phyloP scores from a whole-genome alignment of 2,113 vertebrate genomes.

The Ia io region DNA sequence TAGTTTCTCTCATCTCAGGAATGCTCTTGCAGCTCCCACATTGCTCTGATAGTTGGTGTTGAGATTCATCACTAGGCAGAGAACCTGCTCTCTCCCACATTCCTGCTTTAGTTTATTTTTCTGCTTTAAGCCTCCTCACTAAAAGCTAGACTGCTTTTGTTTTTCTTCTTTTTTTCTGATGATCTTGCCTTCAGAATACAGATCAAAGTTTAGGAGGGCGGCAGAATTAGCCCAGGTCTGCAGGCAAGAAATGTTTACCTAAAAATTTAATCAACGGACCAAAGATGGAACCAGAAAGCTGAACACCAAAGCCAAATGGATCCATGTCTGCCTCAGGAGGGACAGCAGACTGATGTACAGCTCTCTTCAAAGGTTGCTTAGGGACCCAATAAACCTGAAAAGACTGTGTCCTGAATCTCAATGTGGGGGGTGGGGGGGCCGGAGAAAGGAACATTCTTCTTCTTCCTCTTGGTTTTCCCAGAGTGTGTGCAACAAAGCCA shows the following conservation, averaged over 20 bases:
- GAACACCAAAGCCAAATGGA: slow-evolving; percentile 47
- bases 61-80: not conserved
- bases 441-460: slow-evolving; percentile 58
- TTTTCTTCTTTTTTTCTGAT: not conserved
- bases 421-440: slow-evolving; percentile 73
- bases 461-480: slow-evolving; percentile 67
- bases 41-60: not conserved
- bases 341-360: slow-evolving; percentile 53
- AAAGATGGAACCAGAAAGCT: slow-evolving; percentile 42
- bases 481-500: slow-evolving; percentile 35
- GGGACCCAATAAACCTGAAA: slow-evolving; percentile 66
- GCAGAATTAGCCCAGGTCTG: slow-evolving; percentile 20
- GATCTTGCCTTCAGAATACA: slow-evolving; percentile 6
- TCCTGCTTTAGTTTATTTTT: not conserved
- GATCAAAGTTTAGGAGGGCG: slow-evolving; percentile 35
- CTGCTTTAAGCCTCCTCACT: not conserved
- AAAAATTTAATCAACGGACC: not conserved
- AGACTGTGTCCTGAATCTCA: slow-evolving; percentile 59
- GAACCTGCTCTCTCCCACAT: not conserved
- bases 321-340: not conserved
- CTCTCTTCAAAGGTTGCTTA: slow-evolving; percentile 72
- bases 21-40: not conserved
- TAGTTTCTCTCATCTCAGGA: not conserved
- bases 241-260: not conserved
- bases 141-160: not conserved